Evolutionary conservation across 2,888 invertebrate genomes (phyloP), one percentile per base, ranked within the genome.

Genomic region (Eilema griseolum): DNA sequence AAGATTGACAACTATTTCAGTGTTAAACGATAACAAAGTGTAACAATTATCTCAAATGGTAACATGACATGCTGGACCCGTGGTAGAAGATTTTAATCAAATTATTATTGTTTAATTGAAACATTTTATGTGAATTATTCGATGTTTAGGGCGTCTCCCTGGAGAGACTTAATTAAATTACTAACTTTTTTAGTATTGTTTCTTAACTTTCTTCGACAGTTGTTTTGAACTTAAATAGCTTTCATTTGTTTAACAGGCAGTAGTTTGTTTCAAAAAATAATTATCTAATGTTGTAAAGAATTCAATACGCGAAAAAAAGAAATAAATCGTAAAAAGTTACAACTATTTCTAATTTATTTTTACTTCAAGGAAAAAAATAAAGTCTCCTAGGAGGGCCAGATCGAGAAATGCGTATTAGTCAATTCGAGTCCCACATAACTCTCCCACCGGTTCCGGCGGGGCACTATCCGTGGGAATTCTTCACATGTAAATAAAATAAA

Each of bases 1-100:
- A 33, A 61, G n/a, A 61, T 11, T 37, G 33, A 33, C 14, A 61
- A 23, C 23, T 33, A 61, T 23, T 28, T n/a, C 4, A 33, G 4
- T 16, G 41, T 20, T 46, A 46, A 16, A 20, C 16, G 5, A 20
- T 41, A 20, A 61, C 33, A 61, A 61, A 33, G 20, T 33, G 61
- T 33, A 23, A 61, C 33, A 33, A 33, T 37, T 37, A 61, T 52
- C 28, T 24, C 31, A 52, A 61, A 46, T 61, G 46, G 16, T 46
- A 61, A 41, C 66, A 24, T 52, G 31, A 33, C 56, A 57, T 62
- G 12, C 26, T 24, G 11, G 16, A 26, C 69, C 71, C 66, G 11
- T 23, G 77, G 77, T 74, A 76, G 63, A 16, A 56, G 46, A 61
- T 60, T 70, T 67, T 70, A 76, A 76, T 76, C 70, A 66, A 31